Base-by-base conservation (phyloP, 1,140 invertebrate species). In the Trinorchestia longiramus region DNA sequence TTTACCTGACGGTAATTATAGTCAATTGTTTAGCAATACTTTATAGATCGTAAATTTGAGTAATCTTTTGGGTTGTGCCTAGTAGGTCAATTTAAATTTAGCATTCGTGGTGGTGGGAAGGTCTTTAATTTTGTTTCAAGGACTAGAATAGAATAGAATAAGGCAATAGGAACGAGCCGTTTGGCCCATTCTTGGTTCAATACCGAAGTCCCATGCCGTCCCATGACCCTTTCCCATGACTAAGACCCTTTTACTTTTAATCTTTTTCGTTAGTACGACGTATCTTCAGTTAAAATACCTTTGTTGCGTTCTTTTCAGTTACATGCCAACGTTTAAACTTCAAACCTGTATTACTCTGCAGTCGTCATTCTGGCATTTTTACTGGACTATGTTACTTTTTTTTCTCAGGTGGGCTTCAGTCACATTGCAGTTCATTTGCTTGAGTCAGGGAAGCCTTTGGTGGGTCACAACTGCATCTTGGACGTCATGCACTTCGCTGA, bases 401-500 rank as follows among this genome's bases (percentile, higher is more conserved):
- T 77, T 1, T 90, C 43, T 23, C 95, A 96, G 96, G 44, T 96
- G 42, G 95, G 96, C 43, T 96, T 96, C 95, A 96, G 53, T 57
- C 96, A 96, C 77, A 57, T 96, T 28, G 95, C 95, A 41, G 62
- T 53, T 42, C 62, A 90, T 41, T 45, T 96, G 17, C 88, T 96
- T 40, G 91, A 95, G 43, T 45, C 95, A 15, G 92, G 62, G 40
- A 96, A 95, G 53, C 95, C 96, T 0, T 28, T 96, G 23, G 95
- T 96, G 45, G 96, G 96, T 23, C 96, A 96, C 95, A 96, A 96
- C 57, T 87, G 95, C 43, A 88, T 96, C 40, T 90, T 96, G 90
- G 96, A 96, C 87, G 23, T 96, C 43, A 47, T 96, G 41, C 96
- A 96, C 91, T 57, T 96, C 42, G 87, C 96, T 41, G 95, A 96